phyloP scores from a whole-genome alignment of 2,888 invertebrate species.

The Slavum lentiscoides region DNA sequence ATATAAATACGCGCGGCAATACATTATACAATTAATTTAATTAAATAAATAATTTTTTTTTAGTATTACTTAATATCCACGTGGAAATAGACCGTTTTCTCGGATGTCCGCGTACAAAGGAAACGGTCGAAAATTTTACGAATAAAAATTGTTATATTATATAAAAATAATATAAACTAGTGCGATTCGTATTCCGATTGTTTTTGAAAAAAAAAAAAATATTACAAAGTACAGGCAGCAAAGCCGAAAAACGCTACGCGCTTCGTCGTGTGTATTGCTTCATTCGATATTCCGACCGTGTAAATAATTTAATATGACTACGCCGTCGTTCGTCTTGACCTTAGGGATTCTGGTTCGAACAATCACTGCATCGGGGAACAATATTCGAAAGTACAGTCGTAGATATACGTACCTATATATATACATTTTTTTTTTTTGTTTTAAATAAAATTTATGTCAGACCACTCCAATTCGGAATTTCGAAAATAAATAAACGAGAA shows the following conservation, averaged over 20 bases:
- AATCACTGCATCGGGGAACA: constrained; percentile 19
- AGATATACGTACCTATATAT: no score
- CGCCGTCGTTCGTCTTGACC: constrained; percentile 39
- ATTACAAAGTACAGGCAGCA: no score
- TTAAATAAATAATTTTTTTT: no score
- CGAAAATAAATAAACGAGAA: background rate
- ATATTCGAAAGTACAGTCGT: constrained; percentile 11
- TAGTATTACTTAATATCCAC: no score
- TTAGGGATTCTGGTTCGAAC: constrained; percentile 28
- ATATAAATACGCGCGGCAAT: no score
- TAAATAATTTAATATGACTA: constrained; percentile 49
- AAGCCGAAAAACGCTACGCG: background rate
- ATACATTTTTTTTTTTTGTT: background rate
- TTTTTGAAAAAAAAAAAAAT: constrained; percentile 13
- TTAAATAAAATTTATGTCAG: constrained; percentile 2
- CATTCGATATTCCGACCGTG: constrained; percentile 36
- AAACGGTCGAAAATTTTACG: background rate
- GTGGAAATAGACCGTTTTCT: no score
- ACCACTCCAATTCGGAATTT: no score
- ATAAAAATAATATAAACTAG: background rate
- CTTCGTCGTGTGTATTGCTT: constrained; percentile 21
- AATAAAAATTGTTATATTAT: constrained; percentile 6
- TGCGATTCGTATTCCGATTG: constrained; percentile 41
- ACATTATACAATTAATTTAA: no score
- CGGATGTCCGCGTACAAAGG: background rate